phyloP scores from a whole-genome alignment of 2,113 vertebrate genomes.

The Oreochromis spilurus region DNA sequence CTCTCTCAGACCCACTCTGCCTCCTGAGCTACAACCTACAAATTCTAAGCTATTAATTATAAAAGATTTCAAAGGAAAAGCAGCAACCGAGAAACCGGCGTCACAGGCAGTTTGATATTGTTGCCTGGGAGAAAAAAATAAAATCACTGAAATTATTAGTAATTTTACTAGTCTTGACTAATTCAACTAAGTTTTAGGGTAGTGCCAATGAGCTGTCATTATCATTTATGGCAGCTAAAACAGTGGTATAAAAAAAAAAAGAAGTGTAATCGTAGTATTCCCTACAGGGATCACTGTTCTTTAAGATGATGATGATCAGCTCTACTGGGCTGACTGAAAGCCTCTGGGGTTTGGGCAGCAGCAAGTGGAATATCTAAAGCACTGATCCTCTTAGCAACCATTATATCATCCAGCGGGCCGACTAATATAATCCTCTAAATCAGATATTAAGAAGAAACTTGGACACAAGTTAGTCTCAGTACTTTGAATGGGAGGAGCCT shows the following conservation, averaged over 20 bases:
- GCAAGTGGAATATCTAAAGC: slow-evolving; percentile 47
- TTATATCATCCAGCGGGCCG: slow-evolving; percentile 60
- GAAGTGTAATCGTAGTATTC: not conserved
- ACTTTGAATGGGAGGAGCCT: not conserved
- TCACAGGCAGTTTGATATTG: not conserved
- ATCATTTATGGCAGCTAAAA: not conserved
- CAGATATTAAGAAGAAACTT: slow-evolving; percentile 44
- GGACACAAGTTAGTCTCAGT: slow-evolving; percentile 1
- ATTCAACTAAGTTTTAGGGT: not conserved
- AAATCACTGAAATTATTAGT: not conserved
- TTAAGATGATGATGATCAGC: slow-evolving; percentile 15
- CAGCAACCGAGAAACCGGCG: not conserved
- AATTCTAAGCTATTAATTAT: not conserved
- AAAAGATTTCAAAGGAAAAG: not conserved
- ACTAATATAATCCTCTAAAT: slow-evolving; percentile 64
- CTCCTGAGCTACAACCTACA: not conserved
- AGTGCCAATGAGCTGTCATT: not conserved
- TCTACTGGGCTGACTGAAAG: slow-evolving; percentile 22
- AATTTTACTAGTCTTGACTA: not conserved
- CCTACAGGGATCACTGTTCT: slow-evolving; percentile 10
- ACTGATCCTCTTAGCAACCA: slow-evolving; percentile 65
- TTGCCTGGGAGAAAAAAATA: not conserved
- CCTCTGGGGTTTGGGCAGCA: slow-evolving; percentile 31
- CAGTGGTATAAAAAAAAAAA: not conserved
- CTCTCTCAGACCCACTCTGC: not conserved